phyloP scores from a whole-genome alignment of 2,888 invertebrate genomes.

The Conomelus anceps region DNA sequence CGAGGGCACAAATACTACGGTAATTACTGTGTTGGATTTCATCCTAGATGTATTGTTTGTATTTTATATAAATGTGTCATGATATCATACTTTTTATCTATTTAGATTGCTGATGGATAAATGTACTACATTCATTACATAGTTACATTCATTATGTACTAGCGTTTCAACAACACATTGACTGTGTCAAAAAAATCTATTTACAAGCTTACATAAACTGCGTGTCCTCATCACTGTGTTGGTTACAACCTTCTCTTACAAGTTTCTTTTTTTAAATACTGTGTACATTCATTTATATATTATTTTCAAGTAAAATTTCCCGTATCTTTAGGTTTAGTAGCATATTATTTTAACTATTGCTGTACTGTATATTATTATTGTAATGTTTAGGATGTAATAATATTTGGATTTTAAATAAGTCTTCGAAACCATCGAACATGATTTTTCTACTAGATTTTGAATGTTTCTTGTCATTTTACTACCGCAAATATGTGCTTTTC shows the following conservation, averaged over 20 bases:
- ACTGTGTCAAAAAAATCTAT: neutral
- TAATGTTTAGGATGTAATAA: conserved; percentile 23
- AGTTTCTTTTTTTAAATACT: neutral
- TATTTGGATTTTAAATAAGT: conserved; percentile 23
- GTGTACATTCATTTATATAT: neutral
- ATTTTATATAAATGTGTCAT: neutral
- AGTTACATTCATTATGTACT: neutral
- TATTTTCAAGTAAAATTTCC: neutral
- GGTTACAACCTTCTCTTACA: neutral
- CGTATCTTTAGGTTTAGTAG: neutral
- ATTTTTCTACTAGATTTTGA: conserved; percentile 21
- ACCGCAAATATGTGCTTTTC: conserved; percentile 3
- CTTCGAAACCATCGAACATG: conserved; percentile 27
- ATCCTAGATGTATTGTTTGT: neutral
- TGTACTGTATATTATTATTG: neutral
- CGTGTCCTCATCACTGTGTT: neutral
- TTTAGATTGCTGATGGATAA: neutral
- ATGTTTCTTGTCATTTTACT: conserved; percentile 11
- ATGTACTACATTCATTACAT: neutral
- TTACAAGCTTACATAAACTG: neutral
- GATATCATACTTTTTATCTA: neutral
- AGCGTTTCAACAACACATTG: neutral
- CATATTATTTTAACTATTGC: neutral
- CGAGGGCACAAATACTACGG: conserved; percentile 2
- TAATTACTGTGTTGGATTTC: neutral